phyloP scores from a whole-genome alignment of 2,888 invertebrate species.

The Trachelus tabidus region DNA sequence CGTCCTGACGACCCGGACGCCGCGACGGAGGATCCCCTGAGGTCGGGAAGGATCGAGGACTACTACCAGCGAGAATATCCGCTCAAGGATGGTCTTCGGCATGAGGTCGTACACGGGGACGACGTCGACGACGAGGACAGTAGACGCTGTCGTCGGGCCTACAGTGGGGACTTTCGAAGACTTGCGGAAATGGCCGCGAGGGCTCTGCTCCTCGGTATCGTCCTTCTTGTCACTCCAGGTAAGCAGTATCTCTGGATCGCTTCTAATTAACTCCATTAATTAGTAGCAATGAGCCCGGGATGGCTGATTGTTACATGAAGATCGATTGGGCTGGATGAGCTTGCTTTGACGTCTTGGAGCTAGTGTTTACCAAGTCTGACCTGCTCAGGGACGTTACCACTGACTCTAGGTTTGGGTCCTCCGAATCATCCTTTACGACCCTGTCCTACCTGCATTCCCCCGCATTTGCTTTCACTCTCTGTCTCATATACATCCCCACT shows the following conservation, averaged over 20 bases:
- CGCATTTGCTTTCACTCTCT: too few relatives aligned
- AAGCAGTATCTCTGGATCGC: conserved; percentile 3
- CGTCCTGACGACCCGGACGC: conserved; percentile 31
- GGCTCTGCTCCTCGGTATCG: conserved; percentile 58
- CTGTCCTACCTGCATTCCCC: too few relatives aligned
- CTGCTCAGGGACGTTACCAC: too few relatives aligned
- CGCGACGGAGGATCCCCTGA: conserved; percentile 35
- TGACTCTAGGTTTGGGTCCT: too few relatives aligned
- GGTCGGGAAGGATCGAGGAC: conserved; percentile 30
- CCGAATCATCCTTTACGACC: too few relatives aligned
- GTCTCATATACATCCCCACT: too few relatives aligned
- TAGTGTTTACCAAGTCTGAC: too few relatives aligned
- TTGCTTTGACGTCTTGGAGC: too few relatives aligned
- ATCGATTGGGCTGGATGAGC: too few relatives aligned
- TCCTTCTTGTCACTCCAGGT: conserved; percentile 63
- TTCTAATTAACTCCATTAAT: too few relatives aligned
- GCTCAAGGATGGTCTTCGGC: conserved; percentile 14
- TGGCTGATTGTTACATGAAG: too few relatives aligned
- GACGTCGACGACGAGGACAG: conserved; percentile 40
- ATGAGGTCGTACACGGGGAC: conserved; percentile 14
- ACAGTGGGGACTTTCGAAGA: conserved; percentile 54
- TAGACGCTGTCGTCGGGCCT: conserved; percentile 45
- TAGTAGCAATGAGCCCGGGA: too few relatives aligned
- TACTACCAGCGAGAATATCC: conserved; percentile 15
- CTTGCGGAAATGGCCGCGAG: conserved; percentile 58